Evolutionary conservation across 1,140 invertebrate species (phyloP).

Genomic region (Achroia grisella): DNA sequence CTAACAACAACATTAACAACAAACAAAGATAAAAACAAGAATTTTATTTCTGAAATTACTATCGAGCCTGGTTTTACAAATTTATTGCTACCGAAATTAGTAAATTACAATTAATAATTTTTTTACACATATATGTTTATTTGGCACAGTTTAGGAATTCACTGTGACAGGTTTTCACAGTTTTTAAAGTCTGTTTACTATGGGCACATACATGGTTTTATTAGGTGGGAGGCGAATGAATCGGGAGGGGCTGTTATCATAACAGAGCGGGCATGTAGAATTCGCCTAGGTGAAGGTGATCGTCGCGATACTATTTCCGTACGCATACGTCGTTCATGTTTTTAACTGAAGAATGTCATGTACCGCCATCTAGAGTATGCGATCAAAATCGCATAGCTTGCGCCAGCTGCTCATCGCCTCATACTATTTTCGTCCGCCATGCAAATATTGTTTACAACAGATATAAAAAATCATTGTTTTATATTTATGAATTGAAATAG

Average conservation of each 20-base stretch:
- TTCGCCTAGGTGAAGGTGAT: constrained; percentile 70
- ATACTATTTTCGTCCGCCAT: constrained; percentile 56
- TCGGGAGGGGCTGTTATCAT: constrained; percentile 17
- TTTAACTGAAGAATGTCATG: constrained; percentile 23
- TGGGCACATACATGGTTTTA: background rate
- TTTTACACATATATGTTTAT: no score
- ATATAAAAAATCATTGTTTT: constrained; percentile 2
- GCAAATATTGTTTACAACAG: constrained; percentile 16
- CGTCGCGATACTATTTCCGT: constrained; percentile 53
- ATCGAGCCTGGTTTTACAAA: no score
- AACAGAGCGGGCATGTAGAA: constrained; percentile 21
- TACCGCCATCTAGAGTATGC: constrained; percentile 59
- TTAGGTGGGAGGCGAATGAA: constrained; percentile 5
- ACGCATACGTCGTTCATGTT: constrained; percentile 41
- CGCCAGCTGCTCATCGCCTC: constrained; percentile 52
- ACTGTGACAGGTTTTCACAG: no score
- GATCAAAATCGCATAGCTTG: constrained; percentile 36
- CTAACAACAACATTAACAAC: no score
- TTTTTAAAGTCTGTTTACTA: no score
- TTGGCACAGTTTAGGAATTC: no score
- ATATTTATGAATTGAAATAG: background rate
- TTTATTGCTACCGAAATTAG: no score
- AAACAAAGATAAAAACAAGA: no score
- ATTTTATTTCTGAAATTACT: no score
- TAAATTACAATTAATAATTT: no score